Evolutionary conservation across 2,113 vertebrate species (phyloP), one percentile per base, ranked within the genome.

Genomic region (Spea multiplicata): DNA sequence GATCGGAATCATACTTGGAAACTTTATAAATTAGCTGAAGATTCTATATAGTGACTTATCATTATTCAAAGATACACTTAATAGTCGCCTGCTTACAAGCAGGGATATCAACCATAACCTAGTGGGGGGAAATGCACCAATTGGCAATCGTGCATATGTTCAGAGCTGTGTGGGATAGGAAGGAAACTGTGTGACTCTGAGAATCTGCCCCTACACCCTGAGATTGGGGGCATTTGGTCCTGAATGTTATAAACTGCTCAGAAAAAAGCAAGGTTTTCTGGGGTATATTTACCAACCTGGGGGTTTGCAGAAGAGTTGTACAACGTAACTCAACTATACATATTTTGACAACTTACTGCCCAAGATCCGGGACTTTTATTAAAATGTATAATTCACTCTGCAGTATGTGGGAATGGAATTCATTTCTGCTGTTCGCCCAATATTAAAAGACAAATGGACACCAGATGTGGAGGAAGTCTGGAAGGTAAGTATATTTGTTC

Each of bases 401-500:
- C 75, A 86, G 85, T 84, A 86, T 6, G 50, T 86, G 0, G 85
- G 81, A 0, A 12, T 10, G 5, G 82, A 86, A 10, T 86, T 86
- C 72, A 81, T 86, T 57, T 75, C 71, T 4, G 82, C 81, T 1
- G 81, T 80, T 44, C 71, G 53, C 10, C 83, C 83, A 16, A 82
- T 86, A 16, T 59, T 86, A 3, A 81, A 84, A 72, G 82, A 84
- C 2, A 74, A 76, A 3, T 86, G 83, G 85, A 84, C 82, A 13
- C 9, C 53, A 1, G 82, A 84, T 0, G 78, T 83, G 10, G 81
- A 86, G 47, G 52, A 81, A 9, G 83, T 75, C 0, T 86, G 85
- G 85, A 17, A 84, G 78, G 85, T 86, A 77, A 49, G 69, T 3
- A 8, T 6, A 8, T 10, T 13, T 55, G 6, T 30, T 13, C 13